Percentiles rank a stretch among this genome's conserved stretches.
Evolutionary conservation across 1,140 invertebrate species (phyloP).

Genomic region (Temnothorax curvispinosus): DNA sequence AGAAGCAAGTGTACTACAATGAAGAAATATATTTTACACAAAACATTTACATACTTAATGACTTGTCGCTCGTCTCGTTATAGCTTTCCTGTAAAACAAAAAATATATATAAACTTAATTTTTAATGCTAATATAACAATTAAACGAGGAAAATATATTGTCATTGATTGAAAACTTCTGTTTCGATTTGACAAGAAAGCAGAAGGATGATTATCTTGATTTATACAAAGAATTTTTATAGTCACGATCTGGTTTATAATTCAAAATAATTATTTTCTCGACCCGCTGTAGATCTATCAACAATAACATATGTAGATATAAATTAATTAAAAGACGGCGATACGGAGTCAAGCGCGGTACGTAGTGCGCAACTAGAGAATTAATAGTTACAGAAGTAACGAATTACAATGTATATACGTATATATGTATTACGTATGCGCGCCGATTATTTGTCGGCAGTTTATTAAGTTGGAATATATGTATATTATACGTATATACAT

Average conservation of each 20-base stretch:
- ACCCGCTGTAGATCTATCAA: background rate
- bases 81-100: slow-evolving; percentile 66
- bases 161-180: background rate
- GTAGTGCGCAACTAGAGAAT: too few species aligned
- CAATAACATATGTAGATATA: background rate
- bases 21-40: slow-evolving; percentile 8
- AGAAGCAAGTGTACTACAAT: background rate
- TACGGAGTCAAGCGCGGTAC: too few species aligned
- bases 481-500: too few species aligned
- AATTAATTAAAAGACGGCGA: too few species aligned
- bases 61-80: slow-evolving; percentile 65
- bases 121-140: background rate
- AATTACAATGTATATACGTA: too few species aligned
- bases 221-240: background rate
- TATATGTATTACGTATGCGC: too few species aligned
- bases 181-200: too few species aligned
- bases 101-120: slow-evolving; percentile 13
- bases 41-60: slow-evolving; percentile 70
- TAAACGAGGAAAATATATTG: background rate
- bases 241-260: background rate
- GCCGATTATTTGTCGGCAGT: too few species aligned
- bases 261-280: background rate
- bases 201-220: background rate
- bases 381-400: too few species aligned
- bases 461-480: too few species aligned